Evolutionary conservation across 2,797 vertebrate species (phyloP), one percentile per base, ranked within the genome.

Genomic region (Tapirus indicus): DNA sequence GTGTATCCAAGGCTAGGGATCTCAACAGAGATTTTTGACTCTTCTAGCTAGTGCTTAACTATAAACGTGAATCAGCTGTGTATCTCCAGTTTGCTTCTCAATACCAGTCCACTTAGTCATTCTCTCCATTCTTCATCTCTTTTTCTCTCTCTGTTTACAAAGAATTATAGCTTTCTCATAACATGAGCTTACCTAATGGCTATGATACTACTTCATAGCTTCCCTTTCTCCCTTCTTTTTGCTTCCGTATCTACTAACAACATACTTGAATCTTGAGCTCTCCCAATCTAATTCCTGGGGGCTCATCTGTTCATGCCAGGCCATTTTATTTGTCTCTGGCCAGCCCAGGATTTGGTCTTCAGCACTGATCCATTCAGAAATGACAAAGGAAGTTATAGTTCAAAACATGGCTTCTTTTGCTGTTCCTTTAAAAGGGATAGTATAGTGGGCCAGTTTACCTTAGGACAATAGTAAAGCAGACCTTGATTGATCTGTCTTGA

Each of bases 401-500:
- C 47, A 95, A 86, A 93, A 64, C 13, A 64, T 60, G 35, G 11
- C 25, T 94, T 80, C 14, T 88, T 88, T 84, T 82, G 35, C 25
- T 85, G 11, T 96, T 91, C 13, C 62, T 83, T 88, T 72, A 29
- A 32, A 88, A 91, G 6, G 23, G 38, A 60, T 71, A 71, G 6
- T 72, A 29, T 66, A 89, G 52, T 47, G 14, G 54, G 49, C 11
- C n/a, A 72, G 60, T 78, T 96, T 97, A 91, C 47, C n/a, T 75
- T 71, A 88, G 10, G 54, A 64, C 35, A 96, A 32, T 32, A 92
- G 21, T 91, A 77, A 97, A 72, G 25, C 74, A 93, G 54, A 14
- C 75, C 68, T 94, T 95, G 21, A 91, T 52, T 69, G 52, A 77
- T n/a, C 74, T 91, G n/a, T 90, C 32, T 93, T 85, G 54, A 54